Conservation (phyloP, 2,113 vertebrate genomes). For the Tonatia bakeri region DNA sequence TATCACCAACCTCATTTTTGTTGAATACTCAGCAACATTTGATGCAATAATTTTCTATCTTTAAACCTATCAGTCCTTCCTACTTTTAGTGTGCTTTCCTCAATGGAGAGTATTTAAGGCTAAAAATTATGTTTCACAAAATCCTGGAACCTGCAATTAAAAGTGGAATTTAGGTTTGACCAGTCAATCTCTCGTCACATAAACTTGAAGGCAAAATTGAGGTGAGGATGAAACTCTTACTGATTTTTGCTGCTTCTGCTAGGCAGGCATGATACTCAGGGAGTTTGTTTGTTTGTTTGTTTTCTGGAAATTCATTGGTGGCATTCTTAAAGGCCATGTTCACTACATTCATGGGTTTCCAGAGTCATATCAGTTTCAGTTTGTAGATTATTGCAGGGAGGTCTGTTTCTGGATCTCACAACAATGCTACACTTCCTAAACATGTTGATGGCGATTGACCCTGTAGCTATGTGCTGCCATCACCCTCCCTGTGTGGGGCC, state of each 20-base stretch:
- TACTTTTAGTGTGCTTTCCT: not conserved
- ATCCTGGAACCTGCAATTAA: not conserved
- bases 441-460: not conserved
- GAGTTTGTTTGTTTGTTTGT: not conserved
- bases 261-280: not conserved
- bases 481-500: not conserved
- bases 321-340: not conserved
- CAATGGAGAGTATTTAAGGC: not conserved
- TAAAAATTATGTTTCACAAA: not conserved
- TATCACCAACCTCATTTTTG: not conserved
- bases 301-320: too few species aligned
- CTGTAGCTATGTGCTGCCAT: not conserved
- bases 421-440: not conserved
- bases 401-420: not conserved
- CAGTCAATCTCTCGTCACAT: not conserved
- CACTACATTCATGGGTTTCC: not conserved
- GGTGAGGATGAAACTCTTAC: not conserved
- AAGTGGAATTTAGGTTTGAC: not conserved
- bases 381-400: not conserved
- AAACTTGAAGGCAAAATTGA: not conserved
- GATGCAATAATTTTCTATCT: not conserved
- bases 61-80: not conserved
- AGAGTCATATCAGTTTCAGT: not conserved
- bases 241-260: not conserved
- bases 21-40: not conserved